Conservation (phyloP, 64 coral and sea anemone genomes). For the Hydrozoanthus tunicans region DNA sequence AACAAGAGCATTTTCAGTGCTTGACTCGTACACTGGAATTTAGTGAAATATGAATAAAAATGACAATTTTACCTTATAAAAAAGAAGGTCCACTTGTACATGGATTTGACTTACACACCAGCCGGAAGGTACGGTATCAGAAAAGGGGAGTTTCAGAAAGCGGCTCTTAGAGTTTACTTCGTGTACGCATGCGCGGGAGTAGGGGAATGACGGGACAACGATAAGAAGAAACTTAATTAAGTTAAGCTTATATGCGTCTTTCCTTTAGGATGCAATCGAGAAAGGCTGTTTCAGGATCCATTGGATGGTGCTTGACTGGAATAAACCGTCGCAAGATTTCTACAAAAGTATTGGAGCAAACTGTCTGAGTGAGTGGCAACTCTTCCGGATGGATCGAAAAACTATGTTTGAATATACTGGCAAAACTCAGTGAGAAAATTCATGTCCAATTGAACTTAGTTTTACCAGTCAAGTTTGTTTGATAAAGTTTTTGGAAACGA, state of each 20-base stretch:
- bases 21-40: too few species aligned
- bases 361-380: constrained; percentile 51
- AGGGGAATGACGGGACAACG: background rate
- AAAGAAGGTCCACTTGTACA: too few species aligned
- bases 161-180: too few species aligned
- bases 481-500: too few species aligned
- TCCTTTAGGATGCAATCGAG: constrained; percentile 55
- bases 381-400: constrained; percentile 41
- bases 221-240: background rate
- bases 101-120: too few species aligned
- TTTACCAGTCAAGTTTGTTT: too few species aligned
- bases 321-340: constrained; percentile 60
- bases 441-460: background rate
- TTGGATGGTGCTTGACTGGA: constrained; percentile 67
- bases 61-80: too few species aligned
- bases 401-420: constrained; percentile 56
- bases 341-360: constrained; percentile 61
- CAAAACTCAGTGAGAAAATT: constrained; percentile 24
- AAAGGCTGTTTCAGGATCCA: constrained; percentile 63
- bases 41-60: too few species aligned
- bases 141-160: too few species aligned
- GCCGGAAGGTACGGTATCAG: too few species aligned
- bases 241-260: background rate
- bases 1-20: too few species aligned
- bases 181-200: too few species aligned